Conservation (phyloP, 2,113 vertebrate species). For the Cyprinodon variegatus region DNA sequence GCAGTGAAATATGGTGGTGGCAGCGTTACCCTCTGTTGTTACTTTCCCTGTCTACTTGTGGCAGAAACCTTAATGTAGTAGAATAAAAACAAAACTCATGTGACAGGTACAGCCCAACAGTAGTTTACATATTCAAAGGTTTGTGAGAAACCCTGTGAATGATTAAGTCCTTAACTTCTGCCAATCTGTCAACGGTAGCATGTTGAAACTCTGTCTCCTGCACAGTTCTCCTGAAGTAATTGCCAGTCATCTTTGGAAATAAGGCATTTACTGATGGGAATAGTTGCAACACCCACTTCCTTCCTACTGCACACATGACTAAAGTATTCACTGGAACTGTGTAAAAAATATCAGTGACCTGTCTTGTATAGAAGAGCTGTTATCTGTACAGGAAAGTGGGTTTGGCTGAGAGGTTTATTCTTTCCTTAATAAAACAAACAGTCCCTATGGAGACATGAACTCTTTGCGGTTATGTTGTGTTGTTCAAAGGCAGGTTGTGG, state of each 20-base stretch:
- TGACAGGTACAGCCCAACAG: neutral
- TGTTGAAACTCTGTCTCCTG: neutral
- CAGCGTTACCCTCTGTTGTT: too few relatives aligned
- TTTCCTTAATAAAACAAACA: neutral
- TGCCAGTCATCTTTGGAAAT: neutral
- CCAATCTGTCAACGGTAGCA: neutral
- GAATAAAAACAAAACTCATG: neutral
- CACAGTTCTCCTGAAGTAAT: constrained; percentile 2
- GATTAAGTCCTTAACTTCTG: neutral
- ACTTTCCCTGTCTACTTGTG: neutral
- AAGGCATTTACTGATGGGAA: neutral
- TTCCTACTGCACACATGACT: constrained; percentile 39
- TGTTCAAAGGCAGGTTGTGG: neutral
- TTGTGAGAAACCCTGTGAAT: neutral
- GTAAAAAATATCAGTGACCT: neutral
- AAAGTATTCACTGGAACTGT: constrained; percentile 41
- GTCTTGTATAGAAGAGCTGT: neutral
- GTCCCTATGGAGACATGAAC: neutral
- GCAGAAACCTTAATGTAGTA: neutral
- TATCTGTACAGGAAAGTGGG: constrained; percentile 2
- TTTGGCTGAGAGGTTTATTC: neutral
- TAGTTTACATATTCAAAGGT: too few relatives aligned
- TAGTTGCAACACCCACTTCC: constrained; percentile 12
- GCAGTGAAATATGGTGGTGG: too few relatives aligned
- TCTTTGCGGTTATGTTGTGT: neutral